Evolutionary conservation across 2,888 invertebrate species (phyloP).

Genomic region (Drosophila cracens): DNA sequence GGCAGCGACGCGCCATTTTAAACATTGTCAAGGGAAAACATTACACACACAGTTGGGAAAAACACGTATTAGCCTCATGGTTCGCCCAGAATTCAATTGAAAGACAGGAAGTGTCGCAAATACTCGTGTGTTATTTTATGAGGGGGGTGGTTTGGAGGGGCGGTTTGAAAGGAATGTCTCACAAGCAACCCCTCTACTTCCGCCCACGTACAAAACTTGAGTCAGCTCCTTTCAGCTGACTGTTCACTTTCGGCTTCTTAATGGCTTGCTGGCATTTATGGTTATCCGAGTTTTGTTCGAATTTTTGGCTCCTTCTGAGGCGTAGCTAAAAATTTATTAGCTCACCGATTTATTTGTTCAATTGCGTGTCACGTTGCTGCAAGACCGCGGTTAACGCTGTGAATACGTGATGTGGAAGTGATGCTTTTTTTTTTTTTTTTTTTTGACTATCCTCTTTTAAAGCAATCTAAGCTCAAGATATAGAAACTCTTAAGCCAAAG

Average conservation of each 20-base stretch:
- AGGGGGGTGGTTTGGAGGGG: not conserved
- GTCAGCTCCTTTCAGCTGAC: conserved; percentile 3
- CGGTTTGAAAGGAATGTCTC: not conserved
- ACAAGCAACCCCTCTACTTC: too few relatives aligned
- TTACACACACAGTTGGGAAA: conserved; percentile 3
- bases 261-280: conserved; percentile 63
- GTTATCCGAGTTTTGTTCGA: conserved; percentile 10
- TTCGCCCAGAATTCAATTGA: conserved; percentile 30
- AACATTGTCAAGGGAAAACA: conserved; percentile 5
- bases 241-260: conserved; percentile 46
- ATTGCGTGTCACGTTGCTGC: conserved; percentile 49
- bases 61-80: conserved; percentile 59
- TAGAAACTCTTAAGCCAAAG: not conserved
- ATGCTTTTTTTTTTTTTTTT: not conserved
- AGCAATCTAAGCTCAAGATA: not conserved
- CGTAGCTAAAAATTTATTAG: conserved; percentile 62
- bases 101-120: conserved; percentile 29
- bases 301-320: conserved; percentile 19
- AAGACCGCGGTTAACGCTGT: conserved; percentile 2
- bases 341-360: conserved; percentile 67
- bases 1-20: conserved; percentile 33
- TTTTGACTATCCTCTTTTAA: conserved; percentile 5
- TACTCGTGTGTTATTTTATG: not conserved
- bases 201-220: conserved; percentile 5
- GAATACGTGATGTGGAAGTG: conserved; percentile 13